Evolutionary conservation across 2,797 vertebrate species (phyloP), one percentile per base, ranked within the genome.

Genomic region (Propithecus deckenii): DNA sequence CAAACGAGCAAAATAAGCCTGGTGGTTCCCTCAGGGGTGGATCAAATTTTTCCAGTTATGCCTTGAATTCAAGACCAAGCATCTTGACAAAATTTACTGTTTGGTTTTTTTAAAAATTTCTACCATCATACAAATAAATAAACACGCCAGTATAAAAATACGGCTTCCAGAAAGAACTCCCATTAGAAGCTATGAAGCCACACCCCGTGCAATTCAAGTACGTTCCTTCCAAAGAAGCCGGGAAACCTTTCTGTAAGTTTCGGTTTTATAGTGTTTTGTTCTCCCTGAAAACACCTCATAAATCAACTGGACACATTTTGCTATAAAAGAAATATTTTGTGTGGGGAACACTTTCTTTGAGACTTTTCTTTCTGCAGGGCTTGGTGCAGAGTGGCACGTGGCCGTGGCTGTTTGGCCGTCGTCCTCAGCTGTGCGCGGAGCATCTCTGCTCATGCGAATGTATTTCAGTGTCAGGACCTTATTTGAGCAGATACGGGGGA

Each of bases 261-360:
- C 76, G 2, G 55, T 96, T 98, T 97, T 96, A 97, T 90, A 35
- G 96, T 1, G 94, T 98, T 98, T 98, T 98, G 97, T 98, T 98
- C 97, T 98, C 92, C 94, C 83, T 50, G 93, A 86, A 97, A 98
- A 95, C 96, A 91, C 92, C 74, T 98, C 97, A 97, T 98, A 98
- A 98, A 98, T 98, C 98, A 98, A 96, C 91, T 97, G 95, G 97
- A 98, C 98, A 97, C 95, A 71, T 98, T 98, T 98, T 97, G 76
- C 94, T 87, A 79, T 97, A 94, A 97, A 98, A 98, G 97, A 98
- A 98, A 89, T 65, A 81, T 95, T 98, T 75, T 25, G 1, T 78
- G 79, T 89, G 90, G 95, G 80, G 96, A 96, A 67, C 85, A 72
- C 96, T 97, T 94, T 92, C 97, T 97, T 97, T 92, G 95, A 97